phyloP scores from a whole-genome alignment of 2,888 invertebrate species.

The Zygothrica quintamaculata region DNA sequence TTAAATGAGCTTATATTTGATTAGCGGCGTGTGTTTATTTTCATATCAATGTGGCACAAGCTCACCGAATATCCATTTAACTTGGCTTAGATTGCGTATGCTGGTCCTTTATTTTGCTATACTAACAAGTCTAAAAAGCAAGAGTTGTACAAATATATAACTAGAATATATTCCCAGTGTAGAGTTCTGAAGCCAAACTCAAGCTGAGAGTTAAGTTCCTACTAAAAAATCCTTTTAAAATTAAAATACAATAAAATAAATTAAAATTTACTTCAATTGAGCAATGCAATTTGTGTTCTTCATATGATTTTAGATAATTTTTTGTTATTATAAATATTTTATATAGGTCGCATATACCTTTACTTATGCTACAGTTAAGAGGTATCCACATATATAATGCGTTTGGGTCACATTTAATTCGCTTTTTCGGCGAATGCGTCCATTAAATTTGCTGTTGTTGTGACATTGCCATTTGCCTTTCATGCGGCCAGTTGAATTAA shows the following conservation, averaged over 20 bases:
- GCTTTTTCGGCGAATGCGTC: constrained; percentile 26
- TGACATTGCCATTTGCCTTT: constrained; percentile 48
- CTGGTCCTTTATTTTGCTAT: constrained; percentile 24
- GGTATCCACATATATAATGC: constrained; percentile 45
- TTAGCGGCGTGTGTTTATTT: constrained; percentile 63
- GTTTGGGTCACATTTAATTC: constrained; percentile 51
- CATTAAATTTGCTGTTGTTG: constrained; percentile 29
- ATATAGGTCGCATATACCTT: no score
- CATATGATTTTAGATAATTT: no score
- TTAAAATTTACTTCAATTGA: no score
- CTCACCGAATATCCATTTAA: constrained; percentile 15
- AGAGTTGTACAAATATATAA: background rate
- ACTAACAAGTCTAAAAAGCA: no score
- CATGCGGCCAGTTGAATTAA: constrained; percentile 61
- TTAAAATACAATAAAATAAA: no score
- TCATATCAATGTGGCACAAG: constrained; percentile 45
- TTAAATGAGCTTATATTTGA: constrained; percentile 71
- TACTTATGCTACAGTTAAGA: background rate
- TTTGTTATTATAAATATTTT: no score
- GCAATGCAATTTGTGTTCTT: no score
- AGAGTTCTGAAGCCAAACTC: no score
- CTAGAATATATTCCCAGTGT: no score
- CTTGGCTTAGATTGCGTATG: constrained; percentile 8
- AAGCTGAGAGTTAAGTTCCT: no score
- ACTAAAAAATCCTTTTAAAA: no score